Evolutionary conservation across 2,888 invertebrate genomes (phyloP).

Genomic region (Kuschelorhynchus macadamiae): DNA sequence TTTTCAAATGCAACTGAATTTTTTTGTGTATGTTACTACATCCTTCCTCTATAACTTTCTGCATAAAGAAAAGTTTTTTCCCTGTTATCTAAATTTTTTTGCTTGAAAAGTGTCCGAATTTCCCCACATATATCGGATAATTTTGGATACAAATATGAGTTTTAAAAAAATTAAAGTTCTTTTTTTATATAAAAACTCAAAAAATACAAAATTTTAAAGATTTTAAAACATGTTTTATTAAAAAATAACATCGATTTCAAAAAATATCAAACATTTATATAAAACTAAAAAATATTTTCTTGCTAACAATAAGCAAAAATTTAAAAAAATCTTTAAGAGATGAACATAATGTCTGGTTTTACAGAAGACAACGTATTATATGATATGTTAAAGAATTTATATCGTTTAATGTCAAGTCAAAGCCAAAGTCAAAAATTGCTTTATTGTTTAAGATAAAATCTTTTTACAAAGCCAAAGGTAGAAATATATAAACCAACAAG

Average conservation of each 20-base stretch:
- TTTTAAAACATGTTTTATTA: not conserved
- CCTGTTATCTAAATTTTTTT: not conserved
- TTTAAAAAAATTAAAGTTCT: not conserved
- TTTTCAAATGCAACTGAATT: not conserved
- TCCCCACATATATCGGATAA: not conserved
- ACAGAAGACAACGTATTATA: no score
- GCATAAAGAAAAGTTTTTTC: no score
- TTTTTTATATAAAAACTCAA: not conserved
- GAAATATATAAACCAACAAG: no score
- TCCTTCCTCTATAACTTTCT: not conserved
- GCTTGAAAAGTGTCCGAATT: not conserved
- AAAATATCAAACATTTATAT: not conserved
- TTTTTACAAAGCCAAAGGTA: no score
- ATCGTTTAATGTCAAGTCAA: no score
- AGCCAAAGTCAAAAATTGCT: no score
- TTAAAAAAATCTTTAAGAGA: not conserved
- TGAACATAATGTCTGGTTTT: no score
- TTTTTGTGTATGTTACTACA: not conserved
- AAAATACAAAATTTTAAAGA: not conserved
- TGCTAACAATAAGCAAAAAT: conserved; percentile 1
- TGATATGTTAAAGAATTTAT: no score
- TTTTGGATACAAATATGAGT: not conserved
- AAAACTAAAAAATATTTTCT: conserved; percentile 3
- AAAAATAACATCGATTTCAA: conserved; percentile 1
- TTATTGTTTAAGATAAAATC: no score